Percentiles rank a stretch among this genome's conserved stretches.
These are phyloP conservation scores for human (Homo sapiens) DNA, from an alignment of 2,113 vertebrate genomes.

Conservation along the genomic window DNA sequence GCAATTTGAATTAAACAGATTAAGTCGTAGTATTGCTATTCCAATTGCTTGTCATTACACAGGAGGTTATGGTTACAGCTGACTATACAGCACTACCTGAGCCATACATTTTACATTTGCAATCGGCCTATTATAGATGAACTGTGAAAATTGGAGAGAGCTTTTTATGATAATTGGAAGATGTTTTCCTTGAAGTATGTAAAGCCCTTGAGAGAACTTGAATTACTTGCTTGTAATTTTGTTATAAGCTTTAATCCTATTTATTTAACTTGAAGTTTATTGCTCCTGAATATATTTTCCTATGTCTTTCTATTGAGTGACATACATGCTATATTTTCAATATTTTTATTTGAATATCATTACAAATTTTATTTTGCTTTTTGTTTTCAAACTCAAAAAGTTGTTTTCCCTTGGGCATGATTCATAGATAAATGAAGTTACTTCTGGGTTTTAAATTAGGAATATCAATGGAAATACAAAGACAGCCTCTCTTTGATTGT, in stretches of 20 bases:
- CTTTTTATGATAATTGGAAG: constrained; percentile 87
- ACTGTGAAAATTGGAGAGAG: constrained; percentile 84
- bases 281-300: constrained; percentile 75
- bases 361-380: not conserved
- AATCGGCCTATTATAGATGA: constrained; percentile 84
- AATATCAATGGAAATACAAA: constrained; percentile 23
- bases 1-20: constrained; percentile 83
- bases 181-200: constrained; percentile 83
- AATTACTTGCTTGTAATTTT: constrained; percentile 85
- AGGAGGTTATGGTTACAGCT: constrained; percentile 80
- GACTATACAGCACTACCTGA: constrained; percentile 82
- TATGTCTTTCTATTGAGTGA: constrained; percentile 48
- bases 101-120: constrained; percentile 81
- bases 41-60: constrained; percentile 80
- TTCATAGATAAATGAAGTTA: not conserved
- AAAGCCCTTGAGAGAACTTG: constrained; percentile 80
- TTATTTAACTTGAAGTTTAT: constrained; percentile 83
- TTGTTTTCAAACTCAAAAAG: constrained; percentile 57
- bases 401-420: not conserved
- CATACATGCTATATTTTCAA: constrained; percentile 5
- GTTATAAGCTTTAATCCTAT: constrained; percentile 82
- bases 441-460: constrained; percentile 51
- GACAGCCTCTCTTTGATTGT: constrained; percentile 18
- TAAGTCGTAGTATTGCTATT: constrained; percentile 80
- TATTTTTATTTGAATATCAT: constrained; percentile 53